A percentile compares a stretch with the other conserved stretches of the same genome.
These are phyloP conservation scores for Saccopteryx bilineata DNA, from an alignment of 2,113 vertebrate species.

Conservation along the genomic window DNA sequence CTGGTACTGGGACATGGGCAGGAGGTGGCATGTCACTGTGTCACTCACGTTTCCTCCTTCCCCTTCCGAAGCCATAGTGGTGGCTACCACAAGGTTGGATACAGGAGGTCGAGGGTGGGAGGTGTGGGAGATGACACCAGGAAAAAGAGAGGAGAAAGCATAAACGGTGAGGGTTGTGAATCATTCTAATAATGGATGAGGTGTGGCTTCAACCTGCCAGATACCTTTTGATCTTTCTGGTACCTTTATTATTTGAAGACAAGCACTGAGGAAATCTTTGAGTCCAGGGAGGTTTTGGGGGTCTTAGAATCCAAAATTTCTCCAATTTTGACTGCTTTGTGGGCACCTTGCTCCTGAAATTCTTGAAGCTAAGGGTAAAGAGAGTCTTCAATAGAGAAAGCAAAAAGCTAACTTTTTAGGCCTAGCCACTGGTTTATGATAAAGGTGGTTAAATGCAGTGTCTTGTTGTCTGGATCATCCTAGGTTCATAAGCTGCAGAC, in stretches of 20 bases:
- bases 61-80: rapidly evolving
- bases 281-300: neutral
- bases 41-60: neutral
- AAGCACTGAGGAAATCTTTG: neutral
- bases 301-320: neutral
- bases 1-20: neutral
- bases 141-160: neutral
- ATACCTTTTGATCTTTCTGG: neutral
- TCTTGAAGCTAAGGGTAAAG: neutral
- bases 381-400: neutral
- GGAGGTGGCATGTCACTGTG: rapidly evolving
- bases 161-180: neutral
- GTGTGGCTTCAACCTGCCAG: neutral
- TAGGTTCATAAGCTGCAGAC: neutral
- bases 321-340: neutral
- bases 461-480: neutral
- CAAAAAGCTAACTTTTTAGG: neutral
- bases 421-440: neutral
- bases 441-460: neutral
- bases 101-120: rapidly evolving
- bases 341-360: neutral
- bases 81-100: neutral
- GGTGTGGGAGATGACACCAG: neutral
- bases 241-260: neutral
- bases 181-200: neutral